Percentiles rank a stretch among this genome's conserved stretches.
These are phyloP conservation scores for Aelia acuminata DNA, from an alignment of 2,888 invertebrate genomes.

Conservation along the genomic window DNA sequence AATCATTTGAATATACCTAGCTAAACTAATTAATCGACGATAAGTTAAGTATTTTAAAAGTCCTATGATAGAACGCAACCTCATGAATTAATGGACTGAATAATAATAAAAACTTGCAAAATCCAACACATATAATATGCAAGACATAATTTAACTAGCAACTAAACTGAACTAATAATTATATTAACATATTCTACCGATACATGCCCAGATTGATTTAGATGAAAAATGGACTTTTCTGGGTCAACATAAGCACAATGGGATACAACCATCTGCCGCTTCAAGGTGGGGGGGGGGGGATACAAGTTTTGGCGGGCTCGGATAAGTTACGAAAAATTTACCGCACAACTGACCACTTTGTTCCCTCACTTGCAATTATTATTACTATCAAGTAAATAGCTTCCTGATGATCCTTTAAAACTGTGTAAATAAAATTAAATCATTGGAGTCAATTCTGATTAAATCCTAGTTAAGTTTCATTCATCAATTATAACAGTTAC, in stretches of 20 bases:
- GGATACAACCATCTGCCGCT: not conserved
- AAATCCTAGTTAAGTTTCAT: not conserved
- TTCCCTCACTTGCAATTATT: not conserved
- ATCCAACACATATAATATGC: not conserved
- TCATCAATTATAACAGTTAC: not conserved
- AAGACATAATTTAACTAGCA: too few relatives aligned
- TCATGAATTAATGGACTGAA: too few relatives aligned
- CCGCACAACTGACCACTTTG: not conserved
- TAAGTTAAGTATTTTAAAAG: not conserved
- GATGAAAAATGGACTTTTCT: not conserved
- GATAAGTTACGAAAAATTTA: not conserved
- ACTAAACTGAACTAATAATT: too few relatives aligned
- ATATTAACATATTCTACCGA: not conserved
- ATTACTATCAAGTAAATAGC: not conserved
- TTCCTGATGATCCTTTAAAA: not conserved
- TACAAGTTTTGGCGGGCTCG: not conserved
- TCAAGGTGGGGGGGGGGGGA: not conserved
- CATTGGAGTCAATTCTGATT: not conserved
- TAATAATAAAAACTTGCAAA: not conserved
- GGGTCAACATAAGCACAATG: not conserved
- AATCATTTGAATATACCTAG: too few relatives aligned
- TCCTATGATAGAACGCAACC: not conserved
- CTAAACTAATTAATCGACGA: not conserved
- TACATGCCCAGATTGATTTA: not conserved
- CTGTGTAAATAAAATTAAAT: not conserved